Evolutionary conservation across 2,797 vertebrate genomes (phyloP), one percentile per base, ranked within the genome.

Genomic region (Eurystomus glaucurus): DNA sequence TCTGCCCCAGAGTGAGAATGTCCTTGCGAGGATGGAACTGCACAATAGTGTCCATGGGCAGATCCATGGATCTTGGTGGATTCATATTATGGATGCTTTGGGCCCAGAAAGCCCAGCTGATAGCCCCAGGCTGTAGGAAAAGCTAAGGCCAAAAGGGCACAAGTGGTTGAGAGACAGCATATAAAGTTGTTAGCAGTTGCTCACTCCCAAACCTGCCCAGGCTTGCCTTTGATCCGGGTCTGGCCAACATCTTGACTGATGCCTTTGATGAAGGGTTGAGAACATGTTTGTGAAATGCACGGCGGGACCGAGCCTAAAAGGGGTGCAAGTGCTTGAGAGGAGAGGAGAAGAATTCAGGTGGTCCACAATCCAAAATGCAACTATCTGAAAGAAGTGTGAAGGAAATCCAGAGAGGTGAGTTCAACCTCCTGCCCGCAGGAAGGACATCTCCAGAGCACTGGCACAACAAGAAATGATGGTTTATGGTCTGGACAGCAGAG

Each of bases 271-370:
- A 48, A 76, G 35, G 10, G 10, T 20, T 5, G 2, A 78, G 29
- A 82, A 50, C 0, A 1, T 54, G 31, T 28, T 68, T 78, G 48
- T 39, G 71, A 90, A 88, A 77, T 33, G 21, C 3, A 8, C 11
- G 16, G 9, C n/a, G 14, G 18, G 22, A 64, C 45, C 45, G 60
- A 64, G 10, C 23, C 41, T 8, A 5, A 58, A 81, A 85, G 18
- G 7, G 23, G 0, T 1, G 2, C 0, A 7, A 68, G 11, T 10
- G 28, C 41, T 43, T 3, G 2, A 55, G 28, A 68, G 48, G 16
- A 66, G 45, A 70, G 64, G 11, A 80, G 46, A 48, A 81, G 51
- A 66, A 80, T 58, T 88, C 46, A 78, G 45, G 64, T 1, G 1
- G 11, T 43, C 17, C 41, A 71, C 0, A 1, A 19, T 29, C 33